These are phyloP conservation scores for Frankliniella fusca DNA, from an alignment of 2,888 invertebrate species.

Conservation along the genomic window DNA sequence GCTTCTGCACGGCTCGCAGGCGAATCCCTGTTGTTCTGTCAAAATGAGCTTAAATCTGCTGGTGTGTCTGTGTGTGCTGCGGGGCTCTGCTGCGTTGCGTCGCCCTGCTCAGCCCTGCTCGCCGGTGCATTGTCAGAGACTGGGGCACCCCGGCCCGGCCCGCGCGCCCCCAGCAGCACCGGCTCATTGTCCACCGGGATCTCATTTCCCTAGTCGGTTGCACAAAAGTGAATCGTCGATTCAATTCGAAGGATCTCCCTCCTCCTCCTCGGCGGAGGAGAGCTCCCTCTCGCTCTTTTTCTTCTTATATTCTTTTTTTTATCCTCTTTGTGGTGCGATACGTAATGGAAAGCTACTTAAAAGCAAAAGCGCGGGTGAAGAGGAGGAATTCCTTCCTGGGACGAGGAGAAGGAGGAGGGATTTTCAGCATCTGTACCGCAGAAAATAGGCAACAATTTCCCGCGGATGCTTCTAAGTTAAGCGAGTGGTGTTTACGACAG, in stretches of 20 bases:
- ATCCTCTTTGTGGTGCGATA: background rate
- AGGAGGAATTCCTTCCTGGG: background rate
- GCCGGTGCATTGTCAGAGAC: background rate
- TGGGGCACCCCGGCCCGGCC: background rate
- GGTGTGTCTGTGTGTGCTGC: background rate
- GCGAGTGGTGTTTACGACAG: too few species aligned
- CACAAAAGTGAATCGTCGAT: background rate
- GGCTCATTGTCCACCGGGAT: slow-evolving; percentile 5
- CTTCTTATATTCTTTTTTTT: background rate
- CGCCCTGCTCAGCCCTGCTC: background rate
- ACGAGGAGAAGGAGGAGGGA: background rate
- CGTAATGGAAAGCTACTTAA: background rate
- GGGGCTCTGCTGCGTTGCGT: background rate
- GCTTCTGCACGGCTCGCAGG: background rate
- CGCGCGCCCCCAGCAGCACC: background rate
- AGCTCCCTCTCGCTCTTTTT: too few species aligned
- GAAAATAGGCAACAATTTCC: too few species aligned
- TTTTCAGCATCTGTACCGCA: too few species aligned
- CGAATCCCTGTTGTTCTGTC: slow-evolving; percentile 24
- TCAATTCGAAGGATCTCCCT: background rate
- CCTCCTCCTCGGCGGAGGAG: background rate
- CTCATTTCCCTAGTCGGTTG: background rate
- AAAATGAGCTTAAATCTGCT: slow-evolving; percentile 21
- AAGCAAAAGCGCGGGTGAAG: background rate
- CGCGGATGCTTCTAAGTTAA: too few species aligned